These are phyloP conservation scores for Lordiphosa andalusiaca DNA, from an alignment of 2,888 invertebrate species.

Conservation along the genomic window DNA sequence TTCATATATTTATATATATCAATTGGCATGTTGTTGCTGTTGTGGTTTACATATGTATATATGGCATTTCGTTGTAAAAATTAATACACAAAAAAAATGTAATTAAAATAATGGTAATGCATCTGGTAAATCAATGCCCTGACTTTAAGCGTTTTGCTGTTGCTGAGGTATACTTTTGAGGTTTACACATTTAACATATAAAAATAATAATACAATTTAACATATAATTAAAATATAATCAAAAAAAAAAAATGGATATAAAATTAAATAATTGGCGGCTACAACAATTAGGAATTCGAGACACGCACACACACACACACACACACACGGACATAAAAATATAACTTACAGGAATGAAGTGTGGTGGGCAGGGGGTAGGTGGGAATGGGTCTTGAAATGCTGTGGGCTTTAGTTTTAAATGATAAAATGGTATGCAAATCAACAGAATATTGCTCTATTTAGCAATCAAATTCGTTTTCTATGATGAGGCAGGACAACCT, in stretches of 20 bases:
- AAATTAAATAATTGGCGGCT: constrained; percentile 65
- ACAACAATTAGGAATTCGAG: constrained; percentile 68
- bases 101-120: constrained; percentile 22
- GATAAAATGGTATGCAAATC: too few relatives aligned
- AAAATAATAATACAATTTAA: constrained; percentile 43
- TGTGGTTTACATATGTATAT: constrained; percentile 46
- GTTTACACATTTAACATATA: constrained; percentile 36
- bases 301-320: background rate
- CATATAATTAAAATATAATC: constrained; percentile 17
- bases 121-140: constrained; percentile 18
- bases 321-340: constrained; percentile 3
- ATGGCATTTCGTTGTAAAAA: constrained; percentile 54
- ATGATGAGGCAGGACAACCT: too few relatives aligned
- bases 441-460: too few relatives aligned
- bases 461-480: too few relatives aligned
- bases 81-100: constrained; percentile 21
- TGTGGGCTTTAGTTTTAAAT: constrained; percentile 31
- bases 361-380: constrained; percentile 5
- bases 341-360: constrained; percentile 44
- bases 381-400: constrained; percentile 53
- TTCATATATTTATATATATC: constrained; percentile 31
- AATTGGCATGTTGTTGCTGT: constrained; percentile 60
- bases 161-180: constrained; percentile 44
- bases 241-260: constrained; percentile 27
- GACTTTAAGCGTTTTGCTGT: constrained; percentile 18